Percentiles rank a stretch among this genome's conserved stretches.
Evolutionary conservation across 2,113 vertebrate species (phyloP).

Genomic region (Epinephelus fuscoguttatus): DNA sequence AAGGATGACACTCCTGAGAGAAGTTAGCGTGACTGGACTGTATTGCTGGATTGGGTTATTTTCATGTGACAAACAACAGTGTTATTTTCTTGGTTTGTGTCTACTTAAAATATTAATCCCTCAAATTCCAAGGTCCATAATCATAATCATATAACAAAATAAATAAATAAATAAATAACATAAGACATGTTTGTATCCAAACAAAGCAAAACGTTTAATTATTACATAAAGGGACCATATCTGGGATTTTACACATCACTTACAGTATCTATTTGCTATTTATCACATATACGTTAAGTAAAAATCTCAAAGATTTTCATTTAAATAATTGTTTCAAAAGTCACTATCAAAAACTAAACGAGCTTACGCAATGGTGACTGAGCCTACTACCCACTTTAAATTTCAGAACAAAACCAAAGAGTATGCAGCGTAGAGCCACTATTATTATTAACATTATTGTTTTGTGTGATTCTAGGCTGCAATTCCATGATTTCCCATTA

Average conservation of each 20-base stretch:
- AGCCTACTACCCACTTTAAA: no score
- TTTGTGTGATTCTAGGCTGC: background rate
- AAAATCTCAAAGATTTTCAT: no score
- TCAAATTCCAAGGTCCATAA: background rate
- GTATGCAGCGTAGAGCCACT: no score
- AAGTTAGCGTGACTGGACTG: conserved; percentile 10
- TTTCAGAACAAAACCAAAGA: no score
- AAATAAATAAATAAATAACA: background rate
- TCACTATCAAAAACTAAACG: no score
- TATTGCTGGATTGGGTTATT: background rate
- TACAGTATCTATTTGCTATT: background rate
- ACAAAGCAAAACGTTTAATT: background rate
- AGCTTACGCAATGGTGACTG: no score
- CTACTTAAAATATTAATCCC: background rate
- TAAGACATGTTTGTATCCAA: background rate
- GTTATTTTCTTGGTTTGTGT: conserved; percentile 8
- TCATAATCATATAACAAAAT: background rate
- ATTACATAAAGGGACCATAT: background rate
- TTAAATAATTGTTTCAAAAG: no score
- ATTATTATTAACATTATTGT: background rate
- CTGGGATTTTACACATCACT: background rate
- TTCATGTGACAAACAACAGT: background rate
- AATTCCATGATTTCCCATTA: background rate
- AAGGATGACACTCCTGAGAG: conserved; percentile 49
- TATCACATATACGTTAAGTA: no score